phyloP scores from a whole-genome alignment of 2,113 vertebrate species.

The Phyllostomus hastatus region DNA sequence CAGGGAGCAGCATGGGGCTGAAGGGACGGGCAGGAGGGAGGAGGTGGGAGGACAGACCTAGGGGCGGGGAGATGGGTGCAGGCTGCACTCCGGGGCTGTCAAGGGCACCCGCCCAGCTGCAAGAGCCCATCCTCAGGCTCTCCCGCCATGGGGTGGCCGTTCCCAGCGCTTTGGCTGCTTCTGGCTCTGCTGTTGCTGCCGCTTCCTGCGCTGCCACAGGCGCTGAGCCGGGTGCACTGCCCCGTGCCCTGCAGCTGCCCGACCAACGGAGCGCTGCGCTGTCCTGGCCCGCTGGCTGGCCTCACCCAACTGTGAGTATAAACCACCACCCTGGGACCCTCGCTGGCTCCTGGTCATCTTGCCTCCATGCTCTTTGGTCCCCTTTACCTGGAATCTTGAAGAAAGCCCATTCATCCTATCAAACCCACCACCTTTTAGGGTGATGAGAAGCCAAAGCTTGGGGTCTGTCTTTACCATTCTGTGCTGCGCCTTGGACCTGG shows the following conservation, averaged over 20 bases:
- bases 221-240: constrained; percentile 40
- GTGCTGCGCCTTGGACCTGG: background rate
- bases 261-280: constrained; percentile 67
- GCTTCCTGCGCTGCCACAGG: background rate
- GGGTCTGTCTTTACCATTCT: background rate
- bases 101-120: background rate
- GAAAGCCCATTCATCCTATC: background rate
- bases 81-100: background rate
- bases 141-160: background rate
- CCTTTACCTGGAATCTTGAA: background rate
- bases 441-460: background rate
- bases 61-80: constrained; percentile 34
- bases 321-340: background rate
- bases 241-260: constrained; percentile 71
- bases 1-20: background rate
- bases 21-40: background rate
- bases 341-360: fast-evolving
- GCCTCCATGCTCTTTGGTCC: background rate
- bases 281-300: constrained; percentile 41
- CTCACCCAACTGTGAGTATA: constrained; percentile 69
- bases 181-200: background rate
- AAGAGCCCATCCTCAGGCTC: background rate
- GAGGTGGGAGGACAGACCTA: background rate
- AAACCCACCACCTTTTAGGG: background rate
- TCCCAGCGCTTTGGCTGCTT: background rate